These are phyloP conservation scores for Blastobasis adustella DNA, from an alignment of 2,888 invertebrate species.

Conservation along the genomic window DNA sequence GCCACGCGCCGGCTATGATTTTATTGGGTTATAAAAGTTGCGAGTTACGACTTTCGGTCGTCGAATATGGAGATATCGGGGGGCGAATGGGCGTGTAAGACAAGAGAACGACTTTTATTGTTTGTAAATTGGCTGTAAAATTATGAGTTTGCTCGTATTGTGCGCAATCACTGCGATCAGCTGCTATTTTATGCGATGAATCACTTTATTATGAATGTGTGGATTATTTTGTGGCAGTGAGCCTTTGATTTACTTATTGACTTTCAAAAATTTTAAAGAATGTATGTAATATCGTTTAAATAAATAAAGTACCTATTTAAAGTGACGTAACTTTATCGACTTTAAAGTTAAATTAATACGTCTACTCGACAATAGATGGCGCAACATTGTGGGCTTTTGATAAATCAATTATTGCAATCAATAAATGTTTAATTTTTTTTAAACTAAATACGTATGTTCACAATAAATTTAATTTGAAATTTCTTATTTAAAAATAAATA, in stretches of 20 bases:
- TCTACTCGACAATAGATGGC: conserved; percentile 51
- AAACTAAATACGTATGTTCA: too few relatives aligned
- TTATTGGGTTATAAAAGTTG: conserved; percentile 73
- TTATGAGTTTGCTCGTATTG: conserved; percentile 71
- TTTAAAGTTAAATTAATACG: neutral
- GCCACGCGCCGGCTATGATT: conserved; percentile 45
- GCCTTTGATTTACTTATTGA: too few relatives aligned
- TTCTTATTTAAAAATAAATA: too few relatives aligned
- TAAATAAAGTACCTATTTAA: too few relatives aligned
- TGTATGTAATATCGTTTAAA: too few relatives aligned
- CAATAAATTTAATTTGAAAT: too few relatives aligned
- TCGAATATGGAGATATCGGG: conserved; percentile 70
- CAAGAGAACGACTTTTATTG: conserved; percentile 73
- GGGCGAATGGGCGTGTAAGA: conserved; percentile 68
- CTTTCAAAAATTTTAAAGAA: too few relatives aligned
- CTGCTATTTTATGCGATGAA: conserved; percentile 68
- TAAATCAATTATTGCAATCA: too few relatives aligned
- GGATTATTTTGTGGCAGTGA: too few relatives aligned
- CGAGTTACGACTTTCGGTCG: conserved; percentile 56
- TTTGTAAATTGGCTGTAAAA: conserved; percentile 76
- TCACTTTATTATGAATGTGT: conserved; percentile 51
- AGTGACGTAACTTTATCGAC: too few relatives aligned
- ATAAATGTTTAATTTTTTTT: too few relatives aligned
- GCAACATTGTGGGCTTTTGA: conserved; percentile 10
- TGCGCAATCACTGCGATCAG: conserved; percentile 67